Base-by-base conservation (phyloP, 1,140 invertebrate genomes). In the Oncopodura yosiiana region DNA sequence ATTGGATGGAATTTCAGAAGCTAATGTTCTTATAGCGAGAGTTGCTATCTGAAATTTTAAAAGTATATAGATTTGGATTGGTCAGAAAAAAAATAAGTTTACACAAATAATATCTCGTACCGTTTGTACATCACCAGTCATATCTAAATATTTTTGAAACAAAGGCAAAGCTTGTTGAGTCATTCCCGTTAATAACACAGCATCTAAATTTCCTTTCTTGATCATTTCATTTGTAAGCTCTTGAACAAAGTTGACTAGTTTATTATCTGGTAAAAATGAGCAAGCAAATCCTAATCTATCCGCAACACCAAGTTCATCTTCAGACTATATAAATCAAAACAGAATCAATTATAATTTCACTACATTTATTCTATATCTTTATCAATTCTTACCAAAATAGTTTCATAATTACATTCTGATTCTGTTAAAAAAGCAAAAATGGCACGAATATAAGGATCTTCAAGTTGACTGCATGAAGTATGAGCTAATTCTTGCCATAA, bases 211-310 rank as follows among this genome's bases (percentile, higher is more conserved):
- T 4, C 90, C 91, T 57, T 78, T 76, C 34, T 82, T 79, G 14
- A 80, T 82, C 37, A 93, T 74, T 49, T 78, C 76, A 41, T 77
- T 76, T 9, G 79, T 81, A 19, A 89, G 73, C 59, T 74, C 75
- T 41, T 81, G 78, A 18, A 95, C 73, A 74, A 84, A 94, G 23
- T 88, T 85, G 49, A 76, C 71, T 43, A 96, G 71, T 70, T 84
- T 82, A 14, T 70, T 72, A 72, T 95, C 91, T 6, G 85, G 79
- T 26, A 96, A 74, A 73, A 84, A 96, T 60, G 83, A 83, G 64
- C 88, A 84, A 26, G 91, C 91, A 76, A 96, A 95, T n/a, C 88
- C 92, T 37, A 95, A 81, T 65, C 88, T 75, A 73, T 97, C 93
- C 62, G 85, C 80, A 4, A 95, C 79, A 18, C 81, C 78, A 67